These are phyloP conservation scores for Drosophila busckii DNA, from an alignment of 1,140 invertebrate genomes.

Conservation along the genomic window DNA sequence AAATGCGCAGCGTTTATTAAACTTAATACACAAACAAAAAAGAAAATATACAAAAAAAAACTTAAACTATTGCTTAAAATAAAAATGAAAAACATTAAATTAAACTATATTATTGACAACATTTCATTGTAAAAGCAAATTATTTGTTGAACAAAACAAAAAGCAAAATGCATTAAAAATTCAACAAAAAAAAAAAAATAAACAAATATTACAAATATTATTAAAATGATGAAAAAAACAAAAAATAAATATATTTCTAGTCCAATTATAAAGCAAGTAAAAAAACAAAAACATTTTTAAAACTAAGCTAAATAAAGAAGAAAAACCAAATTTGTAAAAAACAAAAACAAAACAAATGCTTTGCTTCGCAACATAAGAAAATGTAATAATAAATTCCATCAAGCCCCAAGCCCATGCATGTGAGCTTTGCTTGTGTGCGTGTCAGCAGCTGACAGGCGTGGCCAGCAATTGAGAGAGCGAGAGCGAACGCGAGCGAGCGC, in stretches of 20 bases:
- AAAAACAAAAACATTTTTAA: conserved; percentile 10
- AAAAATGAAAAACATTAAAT: conserved; percentile 8
- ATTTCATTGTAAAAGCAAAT: conserved; percentile 19
- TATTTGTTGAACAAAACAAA: conserved; percentile 57
- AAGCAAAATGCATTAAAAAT: conserved; percentile 40
- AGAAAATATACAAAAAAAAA: conserved; percentile 3
- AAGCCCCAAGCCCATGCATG: no score
- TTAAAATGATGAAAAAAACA: conserved; percentile 16
- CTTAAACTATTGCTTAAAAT: conserved; percentile 18
- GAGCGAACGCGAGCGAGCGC: no score
- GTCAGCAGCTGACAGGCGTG: no score
- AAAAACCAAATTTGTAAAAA: conserved; percentile 58
- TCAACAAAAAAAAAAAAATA: conserved; percentile 11
- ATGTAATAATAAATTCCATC: no score
- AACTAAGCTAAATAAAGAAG: neutral
- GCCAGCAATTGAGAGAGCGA: no score
- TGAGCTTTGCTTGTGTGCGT: no score
- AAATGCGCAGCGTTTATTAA: conserved; percentile 19
- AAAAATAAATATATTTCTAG: conserved; percentile 59
- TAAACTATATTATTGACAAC: neutral
- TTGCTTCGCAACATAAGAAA: conserved; percentile 10
- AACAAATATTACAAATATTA: conserved; percentile 12
- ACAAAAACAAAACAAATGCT: conserved; percentile 14
- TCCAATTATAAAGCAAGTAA: conserved; percentile 52
- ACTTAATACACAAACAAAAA: conserved; percentile 4